Evolutionary conservation across 2,888 invertebrate genomes (phyloP).

Genomic region (Eilema depressum): DNA sequence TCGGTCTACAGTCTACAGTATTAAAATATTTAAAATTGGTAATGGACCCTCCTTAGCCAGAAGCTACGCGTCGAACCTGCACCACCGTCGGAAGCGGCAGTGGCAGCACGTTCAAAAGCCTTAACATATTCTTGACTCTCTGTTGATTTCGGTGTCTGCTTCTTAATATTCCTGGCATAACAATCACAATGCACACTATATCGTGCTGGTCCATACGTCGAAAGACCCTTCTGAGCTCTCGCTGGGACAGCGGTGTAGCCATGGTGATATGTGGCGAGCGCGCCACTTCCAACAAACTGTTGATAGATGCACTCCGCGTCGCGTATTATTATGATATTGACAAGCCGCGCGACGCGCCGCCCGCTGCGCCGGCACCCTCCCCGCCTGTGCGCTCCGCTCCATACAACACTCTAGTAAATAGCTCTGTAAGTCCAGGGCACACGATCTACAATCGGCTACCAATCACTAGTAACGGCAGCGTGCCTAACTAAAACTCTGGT

Average conservation of each 20-base stretch:
- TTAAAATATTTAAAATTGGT: background rate
- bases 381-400: background rate
- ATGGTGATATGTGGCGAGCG: constrained; percentile 3
- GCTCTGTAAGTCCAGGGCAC: background rate
- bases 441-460: constrained; percentile 10
- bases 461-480: constrained; percentile 2
- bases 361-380: background rate
- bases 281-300: constrained; percentile 15
- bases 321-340: constrained; percentile 18
- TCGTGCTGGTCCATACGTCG: constrained; percentile 8
- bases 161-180: background rate
- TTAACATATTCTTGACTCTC: constrained; percentile 12
- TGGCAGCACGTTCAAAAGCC: background rate
- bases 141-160: background rate
- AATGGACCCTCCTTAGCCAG: background rate
- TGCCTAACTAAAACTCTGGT: constrained; percentile 14
- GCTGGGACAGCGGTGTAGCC: background rate
- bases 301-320: background rate
- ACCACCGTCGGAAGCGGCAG: background rate
- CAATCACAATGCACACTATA: constrained; percentile 13
- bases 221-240: constrained; percentile 10
- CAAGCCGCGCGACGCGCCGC: constrained; percentile 1
- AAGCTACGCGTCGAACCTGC: background rate
- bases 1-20: background rate
- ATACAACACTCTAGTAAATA: background rate